phyloP scores from a whole-genome alignment of 2,888 invertebrate species.

The Caenorhabditis sp. region DNA sequence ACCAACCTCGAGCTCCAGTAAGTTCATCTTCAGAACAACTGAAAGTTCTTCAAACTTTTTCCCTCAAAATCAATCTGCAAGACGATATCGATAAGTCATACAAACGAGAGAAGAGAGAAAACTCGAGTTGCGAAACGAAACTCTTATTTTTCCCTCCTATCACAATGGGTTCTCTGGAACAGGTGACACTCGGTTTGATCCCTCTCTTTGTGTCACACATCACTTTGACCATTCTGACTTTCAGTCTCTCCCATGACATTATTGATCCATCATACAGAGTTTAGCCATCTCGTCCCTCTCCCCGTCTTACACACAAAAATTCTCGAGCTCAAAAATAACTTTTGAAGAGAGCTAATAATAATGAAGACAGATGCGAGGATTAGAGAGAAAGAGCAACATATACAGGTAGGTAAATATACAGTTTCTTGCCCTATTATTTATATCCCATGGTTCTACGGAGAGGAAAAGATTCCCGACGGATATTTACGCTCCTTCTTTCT shows the following conservation, averaged over 20 bases:
- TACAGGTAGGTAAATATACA: constrained; percentile 23
- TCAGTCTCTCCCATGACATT: constrained; percentile 30
- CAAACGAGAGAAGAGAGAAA: background rate
- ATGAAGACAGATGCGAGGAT: constrained; percentile 16
- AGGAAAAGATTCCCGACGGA: constrained; percentile 11
- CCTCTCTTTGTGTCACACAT: constrained; percentile 13
- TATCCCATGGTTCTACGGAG: constrained; percentile 36
- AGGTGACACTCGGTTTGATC: constrained; percentile 21
- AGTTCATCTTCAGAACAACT: background rate
- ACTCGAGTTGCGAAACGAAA: constrained; percentile 19
- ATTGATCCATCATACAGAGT: background rate
- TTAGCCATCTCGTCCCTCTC: background rate
- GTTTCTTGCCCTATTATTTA: constrained; percentile 51
- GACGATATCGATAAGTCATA: background rate
- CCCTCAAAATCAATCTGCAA: background rate
- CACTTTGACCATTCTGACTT: constrained; percentile 50
- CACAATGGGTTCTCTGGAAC: constrained; percentile 30
- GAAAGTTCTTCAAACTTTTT: background rate
- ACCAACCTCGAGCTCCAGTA: background rate
- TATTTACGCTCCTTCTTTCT: constrained; percentile 48
- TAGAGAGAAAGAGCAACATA: constrained; percentile 4
- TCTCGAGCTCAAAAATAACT: constrained; percentile 2
- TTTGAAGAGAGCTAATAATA: constrained; percentile 7
- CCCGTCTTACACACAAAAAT: constrained; percentile 1
- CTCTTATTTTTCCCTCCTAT: constrained; percentile 3